These are phyloP conservation scores for Anguilla pacifica DNA, from an alignment of 2,797 vertebrate species.

Conservation along the genomic window DNA sequence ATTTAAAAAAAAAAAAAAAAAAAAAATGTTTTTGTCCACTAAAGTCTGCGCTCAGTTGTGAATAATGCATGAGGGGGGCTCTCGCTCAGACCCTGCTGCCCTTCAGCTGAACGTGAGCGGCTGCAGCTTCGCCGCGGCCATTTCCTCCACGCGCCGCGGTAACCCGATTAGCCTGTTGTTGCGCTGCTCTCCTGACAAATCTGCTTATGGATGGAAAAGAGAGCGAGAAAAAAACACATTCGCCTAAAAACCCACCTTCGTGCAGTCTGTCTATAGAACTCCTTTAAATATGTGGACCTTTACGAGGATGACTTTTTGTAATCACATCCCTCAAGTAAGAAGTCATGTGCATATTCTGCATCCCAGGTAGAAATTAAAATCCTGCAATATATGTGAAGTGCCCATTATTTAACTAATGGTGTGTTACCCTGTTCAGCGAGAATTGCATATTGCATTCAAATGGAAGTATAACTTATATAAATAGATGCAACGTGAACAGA, in stretches of 20 bases:
- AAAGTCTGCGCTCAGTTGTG: constrained; percentile 66
- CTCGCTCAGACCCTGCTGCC: constrained; percentile 49
- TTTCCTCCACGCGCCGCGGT: constrained; percentile 72
- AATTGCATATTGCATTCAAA: neutral
- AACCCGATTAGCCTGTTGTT: constrained; percentile 75
- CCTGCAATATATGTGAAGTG: neutral
- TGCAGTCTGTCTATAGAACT: constrained; percentile 63
- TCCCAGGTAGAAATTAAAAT: neutral
- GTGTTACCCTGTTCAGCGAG: neutral
- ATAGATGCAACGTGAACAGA: neutral
- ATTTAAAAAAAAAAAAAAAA: constrained; percentile 40
- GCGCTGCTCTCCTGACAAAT: constrained; percentile 73
- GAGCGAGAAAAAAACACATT: constrained; percentile 50
- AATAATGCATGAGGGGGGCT: constrained; percentile 68
- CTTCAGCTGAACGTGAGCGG: constrained; percentile 67
- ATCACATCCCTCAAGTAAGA: neutral
- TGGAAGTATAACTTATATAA: neutral
- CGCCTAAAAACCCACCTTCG: constrained; percentile 46
- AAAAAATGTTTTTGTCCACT: constrained; percentile 67
- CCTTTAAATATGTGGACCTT: constrained; percentile 57
- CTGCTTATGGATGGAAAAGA: constrained; percentile 66
- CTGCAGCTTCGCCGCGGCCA: constrained; percentile 61
- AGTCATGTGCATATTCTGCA: neutral
- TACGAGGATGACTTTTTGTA: neutral
- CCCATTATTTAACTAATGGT: constrained; percentile 16